Evolutionary conservation across 2,113 vertebrate species (phyloP).

Genomic region (Synodontis membranacea): DNA sequence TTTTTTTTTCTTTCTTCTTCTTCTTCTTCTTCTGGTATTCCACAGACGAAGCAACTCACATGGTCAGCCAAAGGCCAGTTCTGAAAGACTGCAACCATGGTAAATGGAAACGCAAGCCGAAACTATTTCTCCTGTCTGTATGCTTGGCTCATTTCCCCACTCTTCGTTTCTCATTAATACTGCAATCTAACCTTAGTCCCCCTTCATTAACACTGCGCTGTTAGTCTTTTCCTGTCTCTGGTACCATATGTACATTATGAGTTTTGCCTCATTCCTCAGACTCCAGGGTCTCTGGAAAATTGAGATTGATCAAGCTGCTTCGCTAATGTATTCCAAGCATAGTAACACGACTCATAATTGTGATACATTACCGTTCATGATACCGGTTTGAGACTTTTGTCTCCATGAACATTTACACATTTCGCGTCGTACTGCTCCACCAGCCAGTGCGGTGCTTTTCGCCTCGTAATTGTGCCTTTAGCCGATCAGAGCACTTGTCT

Average conservation of each 20-base stretch:
- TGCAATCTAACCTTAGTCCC: slow-evolving; percentile 16
- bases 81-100: slow-evolving; percentile 57
- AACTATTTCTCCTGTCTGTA: slow-evolving; percentile 31
- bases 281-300: slow-evolving; percentile 31
- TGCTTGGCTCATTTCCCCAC: slow-evolving; percentile 33
- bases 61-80: slow-evolving; percentile 46
- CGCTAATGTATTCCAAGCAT: slow-evolving; percentile 26
- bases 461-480: not conserved
- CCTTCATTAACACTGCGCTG: slow-evolving; percentile 24
- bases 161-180: slow-evolving; percentile 7
- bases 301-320: slow-evolving; percentile 35
- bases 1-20: slow-evolving; percentile 21
- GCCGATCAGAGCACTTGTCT: not conserved
- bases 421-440: not conserved
- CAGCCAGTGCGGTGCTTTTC: not conserved
- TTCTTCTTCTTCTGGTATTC: slow-evolving; percentile 41
- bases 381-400: slow-evolving; percentile 17
- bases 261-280: slow-evolving; percentile 21
- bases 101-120: slow-evolving; percentile 38
- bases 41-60: slow-evolving; percentile 46
- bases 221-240: slow-evolving; percentile 18
- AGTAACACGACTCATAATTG: slow-evolving; percentile 32
- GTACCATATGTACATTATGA: slow-evolving; percentile 5
- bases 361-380: slow-evolving; percentile 29
- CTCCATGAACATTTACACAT: not conserved